phyloP scores from a whole-genome alignment of 2,113 vertebrate species.

The Prunella himalayana region DNA sequence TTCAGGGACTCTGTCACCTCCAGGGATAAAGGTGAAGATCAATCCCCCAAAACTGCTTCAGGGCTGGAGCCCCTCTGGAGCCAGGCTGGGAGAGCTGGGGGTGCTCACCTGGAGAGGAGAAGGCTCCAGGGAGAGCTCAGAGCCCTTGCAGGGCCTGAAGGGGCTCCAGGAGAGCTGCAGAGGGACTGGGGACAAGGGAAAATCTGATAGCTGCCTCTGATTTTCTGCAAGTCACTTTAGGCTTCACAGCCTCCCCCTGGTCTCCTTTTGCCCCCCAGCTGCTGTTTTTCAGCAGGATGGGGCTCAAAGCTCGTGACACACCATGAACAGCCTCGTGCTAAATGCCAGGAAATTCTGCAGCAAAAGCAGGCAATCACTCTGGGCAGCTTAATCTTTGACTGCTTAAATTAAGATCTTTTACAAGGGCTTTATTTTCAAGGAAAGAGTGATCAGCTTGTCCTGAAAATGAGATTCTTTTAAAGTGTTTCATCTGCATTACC shows the following conservation, averaged over 20 bases:
- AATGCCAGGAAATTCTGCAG: neutral
- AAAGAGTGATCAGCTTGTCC: slow-evolving; percentile 53
- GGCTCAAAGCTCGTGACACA: neutral
- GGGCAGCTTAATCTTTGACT: slow-evolving; percentile 50
- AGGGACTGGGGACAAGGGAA: neutral
- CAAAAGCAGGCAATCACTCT: slow-evolving; percentile 23
- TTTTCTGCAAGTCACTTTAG: neutral
- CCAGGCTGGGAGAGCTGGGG: neutral
- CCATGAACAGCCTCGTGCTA: neutral
- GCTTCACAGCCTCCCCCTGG: neutral
- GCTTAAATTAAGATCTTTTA: slow-evolving; percentile 61
- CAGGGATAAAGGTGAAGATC: neutral
- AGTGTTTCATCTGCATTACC: slow-evolving; percentile 61
- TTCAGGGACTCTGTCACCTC: neutral
- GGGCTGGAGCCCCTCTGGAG: neutral
- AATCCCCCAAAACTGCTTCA: neutral
- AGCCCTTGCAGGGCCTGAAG: neutral
- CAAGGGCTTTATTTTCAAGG: slow-evolving; percentile 51
- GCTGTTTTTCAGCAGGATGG: neutral
- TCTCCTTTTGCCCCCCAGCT: neutral
- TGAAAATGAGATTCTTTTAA: slow-evolving; percentile 56
- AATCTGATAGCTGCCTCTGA: neutral
- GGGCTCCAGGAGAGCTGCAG: neutral
- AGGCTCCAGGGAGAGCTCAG: neutral
- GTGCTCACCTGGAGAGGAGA: neutral